Base-by-base conservation (phyloP, 2,113 vertebrate species). In the Sinocyclocheilus anophthalmus region DNA sequence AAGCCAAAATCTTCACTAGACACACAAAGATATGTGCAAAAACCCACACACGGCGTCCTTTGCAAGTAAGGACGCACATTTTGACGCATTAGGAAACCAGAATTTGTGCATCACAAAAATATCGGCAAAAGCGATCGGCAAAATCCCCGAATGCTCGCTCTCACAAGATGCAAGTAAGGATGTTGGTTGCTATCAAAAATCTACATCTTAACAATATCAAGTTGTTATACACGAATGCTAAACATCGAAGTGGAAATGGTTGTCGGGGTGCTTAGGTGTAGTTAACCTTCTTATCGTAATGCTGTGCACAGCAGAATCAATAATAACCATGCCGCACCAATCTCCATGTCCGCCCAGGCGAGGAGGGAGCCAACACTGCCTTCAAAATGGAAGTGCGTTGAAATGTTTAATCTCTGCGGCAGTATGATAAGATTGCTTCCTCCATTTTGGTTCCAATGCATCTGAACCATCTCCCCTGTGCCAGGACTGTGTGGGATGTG, bases 351-450 rank as follows among this genome's bases (percentile, higher is more conserved):
- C 89, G 90, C 93, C 94, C 93, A 91, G 91, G 83, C 76, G 86
- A 39, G 33, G 85, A 63, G 48, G 57, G 72, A 90, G 88, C 85
- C 89, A 37, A 90, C 90, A 83, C 89, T 91, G 89, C 91, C 90
- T 90, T 89, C 65, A 93, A 90, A 94, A 92, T 90, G 90, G 90
- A 89, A 89, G 87, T 84, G 91, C 88, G 87, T 91, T 89, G 45
- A 92, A 92, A 90, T 91, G 91, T 94, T 90, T 91, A 92, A 93
- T 93, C 88, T 88, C 67, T 7, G 3, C n/a, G 18, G 24, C 20
- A 55, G 81, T 70, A 53, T 83, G 92, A 93, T 93, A 93, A 93
- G 90, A 84, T 78, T 5, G 88, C 79, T 67, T 81, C 90, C 89
- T 91, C 91, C 92, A 90, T 93, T 91, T 92, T 90, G 88, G 88